Conservation (phyloP, 2,797 vertebrate species). For the Malacoraja senta region DNA sequence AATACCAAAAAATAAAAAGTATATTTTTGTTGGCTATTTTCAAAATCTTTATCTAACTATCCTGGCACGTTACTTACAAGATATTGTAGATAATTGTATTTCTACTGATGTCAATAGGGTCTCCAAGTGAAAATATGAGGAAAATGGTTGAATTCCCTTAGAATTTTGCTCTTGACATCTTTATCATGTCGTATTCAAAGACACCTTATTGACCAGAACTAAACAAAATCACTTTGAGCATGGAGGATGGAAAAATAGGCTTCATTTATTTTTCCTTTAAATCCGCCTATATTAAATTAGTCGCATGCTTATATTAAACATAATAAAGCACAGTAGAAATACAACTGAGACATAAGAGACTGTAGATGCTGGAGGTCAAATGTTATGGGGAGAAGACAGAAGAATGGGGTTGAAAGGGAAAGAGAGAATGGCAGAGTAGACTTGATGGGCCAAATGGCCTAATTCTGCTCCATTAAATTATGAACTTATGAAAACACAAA, state of each 20-base stretch:
- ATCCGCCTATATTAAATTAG: background rate
- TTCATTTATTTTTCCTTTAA: background rate
- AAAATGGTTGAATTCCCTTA: background rate
- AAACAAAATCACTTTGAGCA: too few species aligned
- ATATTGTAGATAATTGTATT: background rate
- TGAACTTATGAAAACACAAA: too few species aligned
- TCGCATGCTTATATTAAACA: background rate
- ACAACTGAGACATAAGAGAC: background rate
- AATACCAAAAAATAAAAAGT: too few species aligned
- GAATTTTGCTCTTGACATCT: background rate
- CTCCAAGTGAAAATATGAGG: background rate
- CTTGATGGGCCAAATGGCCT: too few species aligned
- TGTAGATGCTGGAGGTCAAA: too few species aligned
- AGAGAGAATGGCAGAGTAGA: too few species aligned
- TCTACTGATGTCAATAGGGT: background rate
- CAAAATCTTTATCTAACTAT: background rate
- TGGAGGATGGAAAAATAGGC: too few species aligned
- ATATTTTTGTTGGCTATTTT: background rate
- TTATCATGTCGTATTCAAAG: background rate
- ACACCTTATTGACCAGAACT: too few species aligned
- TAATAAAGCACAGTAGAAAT: background rate
- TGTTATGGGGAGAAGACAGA: too few species aligned
- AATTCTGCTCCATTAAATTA: too few species aligned
- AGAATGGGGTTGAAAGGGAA: too few species aligned
- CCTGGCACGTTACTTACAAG: background rate